A percentile compares a stretch with the other conserved stretches of the same genome.
These are phyloP conservation scores for Phrynocephalus guinanensis DNA, from an alignment of 2,797 vertebrate species.

Conservation along the genomic window DNA sequence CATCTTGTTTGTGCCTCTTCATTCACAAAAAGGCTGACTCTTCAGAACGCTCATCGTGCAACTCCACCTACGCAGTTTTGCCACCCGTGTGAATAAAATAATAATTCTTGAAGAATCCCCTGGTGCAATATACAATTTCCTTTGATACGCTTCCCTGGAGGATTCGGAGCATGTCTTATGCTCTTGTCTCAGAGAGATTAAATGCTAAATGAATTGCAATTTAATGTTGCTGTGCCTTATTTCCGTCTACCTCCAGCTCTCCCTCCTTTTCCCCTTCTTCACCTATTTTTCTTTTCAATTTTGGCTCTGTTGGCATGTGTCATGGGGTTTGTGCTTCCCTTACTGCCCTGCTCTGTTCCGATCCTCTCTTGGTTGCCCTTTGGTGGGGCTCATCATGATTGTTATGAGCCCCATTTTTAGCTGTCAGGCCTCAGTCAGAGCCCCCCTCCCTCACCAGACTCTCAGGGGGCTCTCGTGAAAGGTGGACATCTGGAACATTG, in stretches of 20 bases:
- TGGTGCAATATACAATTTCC: background rate
- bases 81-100: background rate
- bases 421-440: background rate
- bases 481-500: conserved; percentile 22
- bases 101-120: background rate
- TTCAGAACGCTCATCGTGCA: background rate
- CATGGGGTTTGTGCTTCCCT: background rate
- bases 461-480: conserved; percentile 19
- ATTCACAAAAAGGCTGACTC: fast-evolving
- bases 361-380: conserved; percentile 7
- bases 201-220: background rate
- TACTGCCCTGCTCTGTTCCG: background rate
- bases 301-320: background rate
- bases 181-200: background rate
- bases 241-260: background rate
- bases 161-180: background rate
- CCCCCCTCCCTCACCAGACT: background rate
- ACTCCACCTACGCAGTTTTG: background rate
- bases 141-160: background rate
- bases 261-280: background rate
- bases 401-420: conserved; percentile 20
- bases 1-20: background rate
- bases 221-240: background rate
- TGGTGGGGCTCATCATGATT: conserved; percentile 1
- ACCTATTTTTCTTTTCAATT: background rate